Evolutionary conservation across 35 echinoderm and acorn worm species (phyloP).

Genomic region (Chiridota heheva): DNA sequence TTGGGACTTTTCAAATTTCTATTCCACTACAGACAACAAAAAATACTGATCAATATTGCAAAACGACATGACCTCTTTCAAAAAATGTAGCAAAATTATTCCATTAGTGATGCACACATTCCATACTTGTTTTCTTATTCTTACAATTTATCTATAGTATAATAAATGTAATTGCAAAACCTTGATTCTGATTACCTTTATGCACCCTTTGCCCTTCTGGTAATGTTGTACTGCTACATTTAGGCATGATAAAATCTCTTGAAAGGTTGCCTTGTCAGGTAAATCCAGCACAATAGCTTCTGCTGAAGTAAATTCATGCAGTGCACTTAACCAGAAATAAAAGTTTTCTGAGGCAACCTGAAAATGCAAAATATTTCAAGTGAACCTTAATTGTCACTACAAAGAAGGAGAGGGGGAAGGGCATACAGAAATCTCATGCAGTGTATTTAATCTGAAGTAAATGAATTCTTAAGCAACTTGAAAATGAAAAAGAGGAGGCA

Average conservation of each 20-base stretch:
- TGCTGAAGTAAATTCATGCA: constrained; percentile 78
- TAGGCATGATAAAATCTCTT: constrained; percentile 58
- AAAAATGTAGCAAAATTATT: too few relatives aligned
- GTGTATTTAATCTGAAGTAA: not conserved
- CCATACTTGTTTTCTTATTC: too few relatives aligned
- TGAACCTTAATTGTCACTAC: not conserved
- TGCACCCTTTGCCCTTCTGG: constrained; percentile 78
- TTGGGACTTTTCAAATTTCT: too few relatives aligned
- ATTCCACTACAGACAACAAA: too few relatives aligned
- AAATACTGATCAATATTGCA: too few relatives aligned
- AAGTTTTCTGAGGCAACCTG: constrained; percentile 97
- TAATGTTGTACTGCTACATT: constrained; percentile 77
- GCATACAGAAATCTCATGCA: not conserved
- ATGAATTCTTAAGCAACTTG: too few relatives aligned
- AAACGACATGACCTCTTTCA: too few relatives aligned
- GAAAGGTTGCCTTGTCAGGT: constrained; percentile 34
- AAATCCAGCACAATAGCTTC: constrained; percentile 70
- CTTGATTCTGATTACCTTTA: too few relatives aligned
- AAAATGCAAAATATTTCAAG: not conserved
- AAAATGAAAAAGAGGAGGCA: too few relatives aligned
- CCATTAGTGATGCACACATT: too few relatives aligned
- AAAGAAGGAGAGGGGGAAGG: not conserved
- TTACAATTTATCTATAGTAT: too few relatives aligned
- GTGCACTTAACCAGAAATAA: constrained; percentile 89
- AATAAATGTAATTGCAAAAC: too few relatives aligned